Percentiles rank a stretch among this genome's conserved stretches.
These are phyloP conservation scores for Betta splendens DNA, from an alignment of 2,797 vertebrate species.

Conservation along the genomic window DNA sequence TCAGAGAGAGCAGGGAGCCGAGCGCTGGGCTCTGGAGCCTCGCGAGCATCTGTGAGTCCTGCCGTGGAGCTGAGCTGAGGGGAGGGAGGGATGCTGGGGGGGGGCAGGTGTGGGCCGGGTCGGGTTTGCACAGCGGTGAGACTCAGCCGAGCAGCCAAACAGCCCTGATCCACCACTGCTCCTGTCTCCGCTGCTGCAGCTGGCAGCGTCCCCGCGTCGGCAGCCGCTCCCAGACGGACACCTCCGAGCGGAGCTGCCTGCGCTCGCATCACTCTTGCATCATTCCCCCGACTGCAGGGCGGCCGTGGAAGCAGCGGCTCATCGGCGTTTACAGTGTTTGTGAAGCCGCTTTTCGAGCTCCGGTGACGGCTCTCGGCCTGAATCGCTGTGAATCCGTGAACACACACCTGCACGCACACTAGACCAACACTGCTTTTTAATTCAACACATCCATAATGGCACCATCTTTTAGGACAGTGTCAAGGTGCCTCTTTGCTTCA, in stretches of 20 bases:
- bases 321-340: conserved; percentile 24
- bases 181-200: conserved; percentile 47
- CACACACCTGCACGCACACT: neutral
- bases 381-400: neutral
- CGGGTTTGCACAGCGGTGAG: conserved; percentile 62
- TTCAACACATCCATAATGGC: conserved; percentile 20
- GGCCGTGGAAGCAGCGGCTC: conserved; percentile 15
- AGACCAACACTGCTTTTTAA: conserved; percentile 14
- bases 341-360: conserved; percentile 24
- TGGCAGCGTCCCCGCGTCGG: conserved; percentile 59
- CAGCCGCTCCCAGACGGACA: conserved; percentile 65
- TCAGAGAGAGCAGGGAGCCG: conserved; percentile 56
- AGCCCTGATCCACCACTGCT: conserved; percentile 51
- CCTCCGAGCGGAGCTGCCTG: conserved; percentile 48
- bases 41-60: conserved; percentile 62
- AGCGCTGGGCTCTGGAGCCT: conserved; percentile 60
- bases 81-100: neutral
- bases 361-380: conserved; percentile 13
- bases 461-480: conserved; percentile 50
- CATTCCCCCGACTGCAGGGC: conserved; percentile 29
- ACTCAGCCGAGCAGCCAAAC: conserved; percentile 43
- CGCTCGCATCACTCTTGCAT: conserved; percentile 60
- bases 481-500: conserved; percentile 60
- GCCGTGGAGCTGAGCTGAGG: conserved; percentile 25
- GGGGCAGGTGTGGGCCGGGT: conserved; percentile 63